phyloP scores from a whole-genome alignment of 1,140 invertebrate genomes.

The Heterodera carotae region DNA sequence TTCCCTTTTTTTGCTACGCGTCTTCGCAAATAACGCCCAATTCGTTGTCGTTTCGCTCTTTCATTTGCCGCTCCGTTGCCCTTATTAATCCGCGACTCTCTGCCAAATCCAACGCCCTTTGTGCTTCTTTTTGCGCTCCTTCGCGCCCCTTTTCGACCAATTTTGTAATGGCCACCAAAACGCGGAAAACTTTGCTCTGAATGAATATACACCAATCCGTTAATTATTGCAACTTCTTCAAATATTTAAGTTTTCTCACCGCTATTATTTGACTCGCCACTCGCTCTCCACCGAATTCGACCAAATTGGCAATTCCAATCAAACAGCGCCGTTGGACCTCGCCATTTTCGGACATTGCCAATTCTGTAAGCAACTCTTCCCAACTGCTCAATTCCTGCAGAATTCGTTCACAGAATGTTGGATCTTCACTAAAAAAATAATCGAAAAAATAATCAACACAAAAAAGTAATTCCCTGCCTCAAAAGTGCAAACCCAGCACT shows the following conservation, averaged over 20 bases:
- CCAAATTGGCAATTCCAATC: conserved; percentile 62
- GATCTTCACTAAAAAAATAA: conserved; percentile 38
- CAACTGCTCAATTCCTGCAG: conserved; percentile 37
- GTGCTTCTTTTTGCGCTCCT: conserved; percentile 53
- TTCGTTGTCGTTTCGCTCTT: conserved; percentile 37
- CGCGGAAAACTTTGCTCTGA: conserved; percentile 61
- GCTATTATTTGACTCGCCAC: conserved; percentile 59
- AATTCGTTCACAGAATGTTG: conserved; percentile 36
- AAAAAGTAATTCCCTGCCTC: conserved; percentile 42
- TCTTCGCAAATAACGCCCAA: neutral
- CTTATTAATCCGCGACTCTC: conserved; percentile 56
- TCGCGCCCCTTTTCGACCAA: conserved; percentile 49
- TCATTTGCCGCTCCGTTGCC: conserved; percentile 60
- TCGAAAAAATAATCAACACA: conserved; percentile 39
- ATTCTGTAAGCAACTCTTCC: conserved; percentile 48
- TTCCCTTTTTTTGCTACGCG: neutral
- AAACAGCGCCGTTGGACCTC: conserved; percentile 61
- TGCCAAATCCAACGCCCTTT: conserved; percentile 55
- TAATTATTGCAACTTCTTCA: neutral
- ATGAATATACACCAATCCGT: conserved; percentile 15
- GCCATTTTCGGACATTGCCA: conserved; percentile 44
- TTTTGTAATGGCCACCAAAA: conserved; percentile 63
- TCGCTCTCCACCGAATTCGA: conserved; percentile 49
- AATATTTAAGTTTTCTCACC: conserved; percentile 36
- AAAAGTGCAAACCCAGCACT: conserved; percentile 61